phyloP scores from a whole-genome alignment of 30 jellyfish, hydroid and myxozoan genomes.

The Aurelia sp. region DNA sequence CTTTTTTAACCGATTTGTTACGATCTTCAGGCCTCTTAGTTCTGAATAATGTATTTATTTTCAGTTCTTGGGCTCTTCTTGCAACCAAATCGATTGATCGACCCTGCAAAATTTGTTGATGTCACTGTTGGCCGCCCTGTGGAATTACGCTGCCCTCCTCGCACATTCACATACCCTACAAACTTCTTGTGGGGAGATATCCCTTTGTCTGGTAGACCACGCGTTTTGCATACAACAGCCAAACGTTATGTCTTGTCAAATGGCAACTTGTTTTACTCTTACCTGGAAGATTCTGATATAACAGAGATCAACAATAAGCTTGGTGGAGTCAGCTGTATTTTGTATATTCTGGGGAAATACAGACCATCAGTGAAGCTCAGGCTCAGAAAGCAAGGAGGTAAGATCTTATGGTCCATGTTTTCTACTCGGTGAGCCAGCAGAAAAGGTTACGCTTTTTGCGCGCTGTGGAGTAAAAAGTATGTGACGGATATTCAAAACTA shows the following conservation, averaged over 20 bases:
- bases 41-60: not conserved
- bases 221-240: slow-evolving; percentile 36
- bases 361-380: slow-evolving; percentile 68
- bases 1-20: too few species aligned
- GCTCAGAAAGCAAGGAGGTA: slow-evolving; percentile 80
- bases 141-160: slow-evolving; percentile 75
- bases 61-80: slow-evolving; percentile 76
- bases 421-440: too few species aligned
- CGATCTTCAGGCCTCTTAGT: too few species aligned
- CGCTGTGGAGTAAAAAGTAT: too few species aligned
- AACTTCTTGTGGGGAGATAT: slow-evolving; percentile 76
- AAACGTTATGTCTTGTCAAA: slow-evolving; percentile 76
- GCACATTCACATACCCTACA: slow-evolving; percentile 74
- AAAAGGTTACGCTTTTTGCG: too few species aligned
- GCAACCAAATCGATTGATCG: slow-evolving; percentile 62
- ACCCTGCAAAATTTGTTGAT: slow-evolving; percentile 40
- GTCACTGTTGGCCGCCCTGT: slow-evolving; percentile 85
- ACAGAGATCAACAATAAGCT: slow-evolving; percentile 66
- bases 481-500: too few species aligned
- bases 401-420: not conserved
- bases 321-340: slow-evolving; percentile 72
- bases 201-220: slow-evolving; percentile 69
- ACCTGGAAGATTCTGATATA: slow-evolving; percentile 73
- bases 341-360: slow-evolving; percentile 78
- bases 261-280: slow-evolving; percentile 77